Percentiles rank a stretch among this genome's conserved stretches.
Conservation (phyloP, 1,140 invertebrate genomes). For the Drosophila funebris region DNA sequence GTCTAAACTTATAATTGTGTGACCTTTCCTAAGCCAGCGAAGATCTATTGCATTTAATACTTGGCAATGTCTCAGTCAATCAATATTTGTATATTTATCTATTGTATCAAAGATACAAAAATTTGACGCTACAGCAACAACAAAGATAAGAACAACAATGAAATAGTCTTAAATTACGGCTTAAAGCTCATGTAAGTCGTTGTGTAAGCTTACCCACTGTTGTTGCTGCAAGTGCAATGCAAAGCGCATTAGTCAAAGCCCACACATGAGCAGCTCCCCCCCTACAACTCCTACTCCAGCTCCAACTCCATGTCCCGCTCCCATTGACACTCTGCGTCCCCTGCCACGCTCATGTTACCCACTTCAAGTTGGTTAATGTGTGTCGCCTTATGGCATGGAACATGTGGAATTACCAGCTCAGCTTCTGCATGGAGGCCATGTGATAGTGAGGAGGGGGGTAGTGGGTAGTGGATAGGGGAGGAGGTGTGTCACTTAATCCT, state of each 20-base stretch:
- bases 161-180: conserved; percentile 67
- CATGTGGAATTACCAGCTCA: conserved; percentile 65
- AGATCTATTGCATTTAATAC: background rate
- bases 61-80: conserved; percentile 21
- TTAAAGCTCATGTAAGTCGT: conserved; percentile 73
- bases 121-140: conserved; percentile 21
- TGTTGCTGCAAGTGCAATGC: conserved; percentile 56
- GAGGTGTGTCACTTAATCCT: conserved; percentile 57
- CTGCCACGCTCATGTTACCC: conserved; percentile 38
- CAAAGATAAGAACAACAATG: conserved; percentile 23
- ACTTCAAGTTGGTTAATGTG: conserved; percentile 72
- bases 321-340: background rate
- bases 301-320: background rate
- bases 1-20: too few species aligned
- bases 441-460: background rate
- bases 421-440: background rate
- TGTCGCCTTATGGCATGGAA: conserved; percentile 67
- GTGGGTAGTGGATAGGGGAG: background rate
- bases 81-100: conserved; percentile 25
- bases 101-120: conserved; percentile 24
- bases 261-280: conserved; percentile 43
- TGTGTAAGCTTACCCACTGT: conserved; percentile 56
- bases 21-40: background rate
- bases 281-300: background rate
- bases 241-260: conserved; percentile 72